Percentiles rank a stretch among this genome's conserved stretches.
Conservation (phyloP, 2,888 invertebrate genomes). For the Antheraea assamensis region DNA sequence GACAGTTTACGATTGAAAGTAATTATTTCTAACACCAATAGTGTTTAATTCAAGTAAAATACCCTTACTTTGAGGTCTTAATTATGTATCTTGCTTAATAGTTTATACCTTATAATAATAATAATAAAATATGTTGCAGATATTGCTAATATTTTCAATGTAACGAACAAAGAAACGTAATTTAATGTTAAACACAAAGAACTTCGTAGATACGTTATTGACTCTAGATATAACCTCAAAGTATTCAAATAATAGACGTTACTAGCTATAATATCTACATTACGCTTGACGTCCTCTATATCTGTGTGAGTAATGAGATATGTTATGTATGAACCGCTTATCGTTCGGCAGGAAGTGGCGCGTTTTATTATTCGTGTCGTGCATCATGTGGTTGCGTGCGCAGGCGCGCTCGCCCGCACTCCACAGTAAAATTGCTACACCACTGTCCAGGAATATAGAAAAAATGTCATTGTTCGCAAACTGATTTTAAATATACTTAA, state of each 20-base stretch:
- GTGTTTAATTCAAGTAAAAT: too few relatives aligned
- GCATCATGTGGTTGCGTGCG: constrained; percentile 71
- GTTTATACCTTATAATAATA: not conserved
- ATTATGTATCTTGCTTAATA: too few relatives aligned
- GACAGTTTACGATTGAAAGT: too few relatives aligned
- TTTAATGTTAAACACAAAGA: constrained; percentile 35
- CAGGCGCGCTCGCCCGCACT: constrained; percentile 54
- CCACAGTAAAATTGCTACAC: constrained; percentile 65
- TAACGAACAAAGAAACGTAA: constrained; percentile 38
- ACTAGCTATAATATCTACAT: constrained; percentile 45
- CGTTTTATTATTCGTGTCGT: constrained; percentile 81
- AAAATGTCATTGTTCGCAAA: not conserved
- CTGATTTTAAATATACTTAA: not conserved
- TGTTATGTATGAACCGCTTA: constrained; percentile 68
- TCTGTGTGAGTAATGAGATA: constrained; percentile 39
- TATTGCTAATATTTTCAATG: constrained; percentile 32
- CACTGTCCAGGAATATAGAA: constrained; percentile 7
- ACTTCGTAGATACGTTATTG: constrained; percentile 23
- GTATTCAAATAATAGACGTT: constrained; percentile 29
- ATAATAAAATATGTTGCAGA: constrained; percentile 21
- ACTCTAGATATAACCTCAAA: constrained; percentile 13
- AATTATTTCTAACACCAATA: too few relatives aligned
- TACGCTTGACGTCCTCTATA: constrained; percentile 28
- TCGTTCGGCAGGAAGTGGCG: constrained; percentile 79
- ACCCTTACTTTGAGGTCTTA: too few relatives aligned